Conservation (phyloP, 2,797 vertebrate species). For the Adelosebastes latens region DNA sequence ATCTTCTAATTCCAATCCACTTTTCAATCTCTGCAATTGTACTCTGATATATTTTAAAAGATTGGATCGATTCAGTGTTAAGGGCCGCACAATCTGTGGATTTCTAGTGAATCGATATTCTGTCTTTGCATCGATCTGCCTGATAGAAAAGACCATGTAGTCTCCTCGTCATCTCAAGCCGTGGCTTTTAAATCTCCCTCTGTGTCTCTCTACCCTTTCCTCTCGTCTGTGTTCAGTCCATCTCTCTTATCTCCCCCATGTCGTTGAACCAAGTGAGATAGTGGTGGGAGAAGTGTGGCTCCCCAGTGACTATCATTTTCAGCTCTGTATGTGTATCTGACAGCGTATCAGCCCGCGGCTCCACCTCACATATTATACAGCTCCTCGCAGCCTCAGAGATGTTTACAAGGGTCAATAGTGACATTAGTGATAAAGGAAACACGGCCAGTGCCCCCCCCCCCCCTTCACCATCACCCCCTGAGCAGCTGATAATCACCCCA, state of each 20-base stretch:
- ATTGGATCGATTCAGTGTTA: background rate
- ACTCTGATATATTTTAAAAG: slow-evolving; percentile 2
- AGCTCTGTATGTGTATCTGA: slow-evolving; percentile 66
- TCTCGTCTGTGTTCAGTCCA: slow-evolving; percentile 46
- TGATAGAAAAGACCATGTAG: slow-evolving; percentile 15
- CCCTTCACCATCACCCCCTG: background rate
- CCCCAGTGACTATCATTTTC: slow-evolving; percentile 65
- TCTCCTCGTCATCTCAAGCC: slow-evolving; percentile 34
- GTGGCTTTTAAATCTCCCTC: slow-evolving; percentile 42
- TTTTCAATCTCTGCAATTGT: background rate
- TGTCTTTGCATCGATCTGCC: slow-evolving; percentile 18
- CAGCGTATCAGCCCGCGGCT: slow-evolving; percentile 57
- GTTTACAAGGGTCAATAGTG: slow-evolving; percentile 72
- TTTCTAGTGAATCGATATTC: slow-evolving; percentile 11
- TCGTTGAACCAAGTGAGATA: slow-evolving; percentile 58
- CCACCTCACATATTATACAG: slow-evolving; percentile 56
- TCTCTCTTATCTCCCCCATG: slow-evolving; percentile 66
- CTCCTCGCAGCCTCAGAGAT: slow-evolving; percentile 50
- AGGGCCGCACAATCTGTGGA: background rate
- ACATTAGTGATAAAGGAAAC: slow-evolving; percentile 67
- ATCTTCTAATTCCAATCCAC: background rate
- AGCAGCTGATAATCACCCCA: slow-evolving; percentile 33
- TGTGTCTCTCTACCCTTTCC: slow-evolving; percentile 28
- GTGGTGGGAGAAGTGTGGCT: slow-evolving; percentile 52
- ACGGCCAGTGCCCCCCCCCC: background rate